Evolutionary conservation across 2,797 vertebrate genomes (phyloP).

Genomic region (Sebastes vulpes): DNA sequence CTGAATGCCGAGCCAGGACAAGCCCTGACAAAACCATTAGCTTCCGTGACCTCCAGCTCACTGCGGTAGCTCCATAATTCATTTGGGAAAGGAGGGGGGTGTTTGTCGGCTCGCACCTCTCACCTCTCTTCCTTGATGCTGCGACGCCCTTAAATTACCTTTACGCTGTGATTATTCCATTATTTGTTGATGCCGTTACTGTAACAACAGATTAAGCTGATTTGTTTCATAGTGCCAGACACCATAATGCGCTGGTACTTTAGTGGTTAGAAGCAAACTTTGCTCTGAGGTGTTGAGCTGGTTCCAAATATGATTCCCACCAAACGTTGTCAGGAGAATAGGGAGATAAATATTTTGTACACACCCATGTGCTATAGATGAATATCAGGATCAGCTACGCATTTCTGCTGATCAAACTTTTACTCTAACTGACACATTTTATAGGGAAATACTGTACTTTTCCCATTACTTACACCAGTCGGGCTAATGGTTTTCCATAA

Average conservation of each 20-base stretch:
- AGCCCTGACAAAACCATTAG: slow-evolving; percentile 79
- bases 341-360: slow-evolving; percentile 11
- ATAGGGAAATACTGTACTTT: neutral
- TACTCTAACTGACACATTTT: neutral
- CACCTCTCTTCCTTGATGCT: slow-evolving; percentile 26
- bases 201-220: slow-evolving; percentile 38
- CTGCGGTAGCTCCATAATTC: slow-evolving; percentile 48
- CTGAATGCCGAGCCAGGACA: slow-evolving; percentile 68
- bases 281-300: slow-evolving; percentile 24
- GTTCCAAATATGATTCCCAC: slow-evolving; percentile 31
- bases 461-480: too few species aligned
- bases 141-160: slow-evolving; percentile 33
- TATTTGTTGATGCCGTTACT: slow-evolving; percentile 57
- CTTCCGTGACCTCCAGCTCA: slow-evolving; percentile 73
- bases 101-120: slow-evolving; percentile 26
- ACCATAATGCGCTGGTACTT: slow-evolving; percentile 12
- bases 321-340: slow-evolving; percentile 15
- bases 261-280: slow-evolving; percentile 33
- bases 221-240: slow-evolving; percentile 11
- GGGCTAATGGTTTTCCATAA: neutral
- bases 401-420: neutral
- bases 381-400: neutral
- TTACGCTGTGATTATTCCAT: slow-evolving; percentile 33
- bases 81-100: neutral
- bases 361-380: neutral